Conservation (phyloP, 2,113 vertebrate genomes). For the Xiphias gladius region DNA sequence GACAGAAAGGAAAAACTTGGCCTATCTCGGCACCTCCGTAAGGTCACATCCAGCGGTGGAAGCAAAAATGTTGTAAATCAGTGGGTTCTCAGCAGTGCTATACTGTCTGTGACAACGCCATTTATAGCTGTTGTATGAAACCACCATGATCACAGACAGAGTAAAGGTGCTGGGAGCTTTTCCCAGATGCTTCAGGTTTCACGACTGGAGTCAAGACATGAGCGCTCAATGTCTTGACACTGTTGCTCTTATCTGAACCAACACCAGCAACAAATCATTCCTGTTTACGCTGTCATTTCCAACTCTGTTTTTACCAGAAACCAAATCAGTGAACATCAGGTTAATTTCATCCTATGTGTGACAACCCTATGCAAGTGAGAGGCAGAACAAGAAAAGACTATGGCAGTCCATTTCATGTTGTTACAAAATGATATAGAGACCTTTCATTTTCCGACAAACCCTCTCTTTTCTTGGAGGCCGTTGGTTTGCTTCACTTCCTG, state of each 20-base stretch:
- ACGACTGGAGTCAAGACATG: neutral
- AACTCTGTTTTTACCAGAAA: too few species aligned
- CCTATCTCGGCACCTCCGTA: constrained; percentile 13
- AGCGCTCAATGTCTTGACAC: constrained; percentile 22
- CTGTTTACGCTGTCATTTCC: constrained; percentile 55
- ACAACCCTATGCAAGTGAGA: constrained; percentile 27
- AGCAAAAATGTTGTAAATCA: constrained; percentile 26
- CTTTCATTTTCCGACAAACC: constrained; percentile 36
- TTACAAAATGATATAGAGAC: constrained; percentile 35
- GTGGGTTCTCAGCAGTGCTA: neutral
- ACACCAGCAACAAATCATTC: constrained; percentile 11
- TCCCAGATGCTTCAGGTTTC: constrained; percentile 49
- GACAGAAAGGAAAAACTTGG: constrained; percentile 16
- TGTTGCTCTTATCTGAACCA: constrained; percentile 3
- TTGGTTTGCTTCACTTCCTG: constrained; percentile 53
- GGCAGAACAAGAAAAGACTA: constrained; percentile 29
- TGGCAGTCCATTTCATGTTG: constrained; percentile 64
- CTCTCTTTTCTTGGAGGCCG: constrained; percentile 39
- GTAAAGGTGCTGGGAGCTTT: constrained; percentile 13
- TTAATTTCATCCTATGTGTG: constrained; percentile 39
- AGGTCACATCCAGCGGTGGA: constrained; percentile 6
- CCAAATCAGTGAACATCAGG: constrained; percentile 11
- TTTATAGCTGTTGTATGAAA: neutral
- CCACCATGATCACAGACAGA: neutral
- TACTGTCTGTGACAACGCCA: neutral